Percentiles rank a stretch among this genome's conserved stretches.
phyloP scores from a whole-genome alignment of 2,888 invertebrate genomes.

The Schizaphis graminum region DNA sequence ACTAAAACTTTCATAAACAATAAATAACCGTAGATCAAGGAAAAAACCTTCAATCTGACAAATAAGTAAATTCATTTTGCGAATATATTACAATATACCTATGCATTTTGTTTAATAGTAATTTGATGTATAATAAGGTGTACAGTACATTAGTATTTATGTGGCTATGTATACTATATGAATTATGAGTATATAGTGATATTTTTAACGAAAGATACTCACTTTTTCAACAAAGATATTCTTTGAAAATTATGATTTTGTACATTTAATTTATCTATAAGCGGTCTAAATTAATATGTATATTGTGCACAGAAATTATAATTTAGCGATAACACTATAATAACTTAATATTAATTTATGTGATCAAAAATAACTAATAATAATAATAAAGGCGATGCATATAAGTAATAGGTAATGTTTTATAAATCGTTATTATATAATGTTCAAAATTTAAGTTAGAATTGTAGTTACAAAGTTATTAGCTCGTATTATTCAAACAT shows the following conservation, averaged over 20 bases:
- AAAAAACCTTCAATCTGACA: slow-evolving; percentile 21
- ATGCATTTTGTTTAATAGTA: neutral
- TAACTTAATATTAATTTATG: neutral
- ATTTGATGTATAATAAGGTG: neutral
- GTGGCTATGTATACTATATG: neutral
- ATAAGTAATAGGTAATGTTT: neutral
- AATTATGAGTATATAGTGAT: neutral
- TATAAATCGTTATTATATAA: neutral
- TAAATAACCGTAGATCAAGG: slow-evolving; percentile 27
- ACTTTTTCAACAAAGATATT: neutral
- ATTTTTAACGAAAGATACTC: neutral
- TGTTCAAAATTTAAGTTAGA: neutral
- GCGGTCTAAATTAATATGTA: neutral
- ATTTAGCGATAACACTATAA: neutral
- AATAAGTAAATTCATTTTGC: neutral
- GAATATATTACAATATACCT: neutral
- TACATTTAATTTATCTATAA: neutral
- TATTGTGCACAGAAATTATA: neutral
- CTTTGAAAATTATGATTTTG: neutral
- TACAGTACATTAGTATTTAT: too few relatives aligned
- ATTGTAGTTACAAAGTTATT: neutral
- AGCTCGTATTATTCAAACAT: neutral
- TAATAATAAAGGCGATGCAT: neutral
- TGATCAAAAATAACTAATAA: neutral
- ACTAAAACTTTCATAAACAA: slow-evolving; percentile 46